A percentile compares a stretch with the other conserved stretches of the same genome.
Conservation (phyloP, 1,140 invertebrate genomes). For the Latrodectus geometricus region DNA sequence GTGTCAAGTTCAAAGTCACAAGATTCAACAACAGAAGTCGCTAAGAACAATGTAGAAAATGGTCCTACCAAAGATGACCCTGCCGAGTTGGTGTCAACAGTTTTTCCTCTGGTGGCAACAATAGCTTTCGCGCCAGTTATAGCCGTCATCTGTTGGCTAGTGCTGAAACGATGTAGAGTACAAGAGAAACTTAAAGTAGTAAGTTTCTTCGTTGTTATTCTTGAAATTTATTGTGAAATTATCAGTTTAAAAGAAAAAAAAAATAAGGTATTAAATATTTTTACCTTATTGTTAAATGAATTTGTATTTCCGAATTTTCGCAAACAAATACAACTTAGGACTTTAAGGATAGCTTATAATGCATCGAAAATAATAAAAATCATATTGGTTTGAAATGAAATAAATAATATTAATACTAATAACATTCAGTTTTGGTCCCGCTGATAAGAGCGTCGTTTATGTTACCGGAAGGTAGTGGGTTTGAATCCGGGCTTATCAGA, state of each 20-base stretch:
- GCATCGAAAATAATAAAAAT: too few species aligned
- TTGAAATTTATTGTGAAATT: background rate
- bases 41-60: background rate
- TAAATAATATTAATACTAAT: too few species aligned
- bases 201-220: background rate
- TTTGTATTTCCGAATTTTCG: background rate
- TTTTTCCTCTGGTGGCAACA: conserved; percentile 64
- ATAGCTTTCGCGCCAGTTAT: conserved; percentile 65
- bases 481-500: too few species aligned
- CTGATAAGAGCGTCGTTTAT: too few species aligned
- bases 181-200: conserved; percentile 64
- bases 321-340: too few species aligned
- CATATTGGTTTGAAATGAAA: too few species aligned
- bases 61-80: background rate
- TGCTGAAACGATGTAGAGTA: conserved; percentile 68
- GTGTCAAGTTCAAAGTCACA: background rate
- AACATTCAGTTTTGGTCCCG: too few species aligned
- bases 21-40: background rate
- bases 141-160: conserved; percentile 62
- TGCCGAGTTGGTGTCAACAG: conserved; percentile 60
- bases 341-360: too few species aligned
- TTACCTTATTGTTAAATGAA: background rate
- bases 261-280: background rate
- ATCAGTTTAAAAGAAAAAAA: background rate
- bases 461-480: too few species aligned